Evolutionary conservation across 1,140 invertebrate species (phyloP).

Genomic region (Cyphomyrmex costatus): DNA sequence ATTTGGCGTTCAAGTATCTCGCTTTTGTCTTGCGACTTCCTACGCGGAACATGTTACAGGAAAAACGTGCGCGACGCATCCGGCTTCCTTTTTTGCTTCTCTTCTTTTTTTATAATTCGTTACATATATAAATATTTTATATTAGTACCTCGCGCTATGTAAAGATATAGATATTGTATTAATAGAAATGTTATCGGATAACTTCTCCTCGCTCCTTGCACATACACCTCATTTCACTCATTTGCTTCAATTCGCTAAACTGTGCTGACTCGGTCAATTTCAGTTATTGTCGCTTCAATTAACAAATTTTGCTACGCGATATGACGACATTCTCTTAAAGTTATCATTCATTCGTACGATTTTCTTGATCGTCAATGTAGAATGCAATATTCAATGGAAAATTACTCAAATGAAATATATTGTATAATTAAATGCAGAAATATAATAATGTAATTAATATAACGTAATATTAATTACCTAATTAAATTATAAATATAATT

Average conservation of each 20-base stretch:
- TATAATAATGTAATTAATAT: not conserved
- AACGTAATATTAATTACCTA: not conserved
- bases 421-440: not conserved
- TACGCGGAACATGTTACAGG: not conserved
- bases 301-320: slow-evolving; percentile 25
- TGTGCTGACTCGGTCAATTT: slow-evolving; percentile 18
- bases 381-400: not conserved
- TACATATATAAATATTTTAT: not conserved
- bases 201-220: slow-evolving; percentile 36
- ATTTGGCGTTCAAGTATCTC: slow-evolving; percentile 35
- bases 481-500: slow-evolving; percentile 17
- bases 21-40: slow-evolving; percentile 34
- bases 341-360: not conserved
- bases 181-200: slow-evolving; percentile 21
- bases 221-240: slow-evolving; percentile 44
- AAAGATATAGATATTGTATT: slow-evolving; percentile 19
- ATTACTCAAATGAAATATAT: not conserved
- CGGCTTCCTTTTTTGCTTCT: not conserved
- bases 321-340: not conserved
- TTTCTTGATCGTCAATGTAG: not conserved
- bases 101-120: not conserved
- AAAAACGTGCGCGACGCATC: not conserved
- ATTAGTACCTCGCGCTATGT: slow-evolving; percentile 3
- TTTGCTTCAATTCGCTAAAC: slow-evolving; percentile 43
- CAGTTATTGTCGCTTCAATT: slow-evolving; percentile 48